Conservation (phyloP, 2,888 invertebrate species). For the Xiphydria camelus region DNA sequence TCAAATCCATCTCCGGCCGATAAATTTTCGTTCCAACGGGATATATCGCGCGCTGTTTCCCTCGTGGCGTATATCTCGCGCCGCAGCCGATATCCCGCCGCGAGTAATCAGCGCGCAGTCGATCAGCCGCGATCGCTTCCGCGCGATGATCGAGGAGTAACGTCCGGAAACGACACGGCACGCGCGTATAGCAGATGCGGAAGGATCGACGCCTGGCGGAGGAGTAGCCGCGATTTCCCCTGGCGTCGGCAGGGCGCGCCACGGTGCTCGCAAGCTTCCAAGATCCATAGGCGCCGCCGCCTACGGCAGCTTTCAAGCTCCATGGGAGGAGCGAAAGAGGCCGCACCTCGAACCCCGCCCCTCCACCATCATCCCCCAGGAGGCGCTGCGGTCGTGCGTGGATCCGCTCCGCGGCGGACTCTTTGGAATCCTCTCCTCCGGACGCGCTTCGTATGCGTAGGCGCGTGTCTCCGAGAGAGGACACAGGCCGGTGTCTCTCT, state of each 20-base stretch:
- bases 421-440: too few relatives aligned
- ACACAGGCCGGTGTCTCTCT: conserved; percentile 18
- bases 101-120: too few relatives aligned
- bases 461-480: conserved; percentile 10
- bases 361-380: conserved; percentile 30
- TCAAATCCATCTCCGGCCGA: too few relatives aligned
- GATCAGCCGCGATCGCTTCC: too few relatives aligned
- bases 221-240: conserved; percentile 8
- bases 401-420: too few relatives aligned
- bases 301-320: conserved; percentile 43
- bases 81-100: too few relatives aligned
- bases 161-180: too few relatives aligned
- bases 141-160: too few relatives aligned
- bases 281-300: conserved; percentile 40
- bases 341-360: conserved; percentile 55
- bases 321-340: conserved; percentile 50
- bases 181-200: conserved; percentile 32
- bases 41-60: too few relatives aligned
- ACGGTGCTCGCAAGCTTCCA: conserved; percentile 39
- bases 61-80: too few relatives aligned
- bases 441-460: too few relatives aligned
- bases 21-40: too few relatives aligned
- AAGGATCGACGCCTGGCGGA: conserved; percentile 15
- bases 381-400: conserved; percentile 27
- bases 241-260: conserved; percentile 37